Percentiles rank a stretch among this genome's conserved stretches.
phyloP scores from a whole-genome alignment of 2,797 vertebrate species.

The Amblyraja radiata region DNA sequence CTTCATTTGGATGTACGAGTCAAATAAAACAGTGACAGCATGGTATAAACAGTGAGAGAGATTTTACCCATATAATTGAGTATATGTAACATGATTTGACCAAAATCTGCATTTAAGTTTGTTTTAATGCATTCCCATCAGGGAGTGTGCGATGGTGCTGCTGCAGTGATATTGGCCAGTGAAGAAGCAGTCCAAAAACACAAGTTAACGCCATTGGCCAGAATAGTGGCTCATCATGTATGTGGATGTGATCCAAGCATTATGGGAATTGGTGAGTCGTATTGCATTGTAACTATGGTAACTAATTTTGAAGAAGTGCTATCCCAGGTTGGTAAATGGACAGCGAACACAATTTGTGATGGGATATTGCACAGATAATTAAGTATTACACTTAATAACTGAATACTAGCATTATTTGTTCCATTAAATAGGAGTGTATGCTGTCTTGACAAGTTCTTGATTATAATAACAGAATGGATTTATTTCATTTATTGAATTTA shows the following conservation, averaged over 20 bases:
- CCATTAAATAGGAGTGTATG: not conserved
- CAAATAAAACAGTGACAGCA: not conserved
- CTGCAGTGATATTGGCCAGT: constrained; percentile 78
- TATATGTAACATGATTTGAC: not conserved
- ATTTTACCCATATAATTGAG: not conserved
- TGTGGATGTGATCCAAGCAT: constrained; percentile 90
- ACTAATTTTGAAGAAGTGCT: not conserved
- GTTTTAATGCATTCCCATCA: constrained; percentile 46
- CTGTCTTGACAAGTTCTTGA: not conserved
- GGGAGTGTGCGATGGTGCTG: constrained; percentile 87
- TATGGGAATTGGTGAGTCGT: constrained; percentile 90
- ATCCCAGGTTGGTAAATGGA: not conserved
- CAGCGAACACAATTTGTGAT: not conserved
- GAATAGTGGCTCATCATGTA: constrained; percentile 79
- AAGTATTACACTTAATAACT: not conserved
- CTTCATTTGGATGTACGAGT: not conserved
- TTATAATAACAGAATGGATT: not conserved
- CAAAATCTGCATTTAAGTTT: not conserved
- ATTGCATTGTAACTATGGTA: not conserved
- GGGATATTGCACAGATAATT: not conserved
- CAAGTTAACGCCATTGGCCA: constrained; percentile 80
- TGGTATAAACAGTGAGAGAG: not conserved
- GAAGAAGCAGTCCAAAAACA: constrained; percentile 84
- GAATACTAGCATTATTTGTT: not conserved
- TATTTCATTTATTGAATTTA: too few relatives aligned